Percentiles rank a stretch among this genome's conserved stretches.
Conservation (phyloP, 2,888 invertebrate species). For the Aphodius granarius region DNA sequence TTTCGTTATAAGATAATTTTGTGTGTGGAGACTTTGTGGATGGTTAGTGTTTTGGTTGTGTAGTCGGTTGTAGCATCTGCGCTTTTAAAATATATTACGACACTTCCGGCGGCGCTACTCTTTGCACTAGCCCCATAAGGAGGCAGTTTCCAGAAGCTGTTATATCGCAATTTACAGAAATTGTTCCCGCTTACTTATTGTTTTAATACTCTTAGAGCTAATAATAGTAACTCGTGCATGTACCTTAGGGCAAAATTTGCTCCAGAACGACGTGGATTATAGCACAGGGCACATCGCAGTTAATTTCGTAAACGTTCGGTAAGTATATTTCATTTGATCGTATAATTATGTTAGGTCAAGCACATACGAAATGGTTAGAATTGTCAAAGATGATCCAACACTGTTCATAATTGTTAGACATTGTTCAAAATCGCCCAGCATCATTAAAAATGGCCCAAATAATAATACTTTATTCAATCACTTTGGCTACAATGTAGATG, state of each 20-base stretch:
- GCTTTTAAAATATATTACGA: constrained; percentile 24
- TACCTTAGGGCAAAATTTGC: background rate
- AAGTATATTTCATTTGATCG: background rate
- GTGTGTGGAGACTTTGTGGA: background rate
- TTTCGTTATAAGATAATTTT: background rate
- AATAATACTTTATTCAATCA: no score
- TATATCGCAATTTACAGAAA: background rate
- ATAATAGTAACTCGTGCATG: constrained; percentile 8
- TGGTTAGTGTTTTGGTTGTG: background rate
- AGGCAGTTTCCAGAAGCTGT: background rate
- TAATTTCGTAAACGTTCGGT: background rate
- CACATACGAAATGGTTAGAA: background rate
- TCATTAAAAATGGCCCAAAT: no score
- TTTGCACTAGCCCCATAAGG: background rate
- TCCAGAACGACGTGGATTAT: background rate
- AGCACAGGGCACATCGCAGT: background rate
- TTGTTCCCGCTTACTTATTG: constrained; percentile 9
- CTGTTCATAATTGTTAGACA: no score
- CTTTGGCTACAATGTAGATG: no score
- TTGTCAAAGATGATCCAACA: background rate
- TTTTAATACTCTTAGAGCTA: constrained; percentile 8
- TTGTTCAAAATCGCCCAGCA: no score
- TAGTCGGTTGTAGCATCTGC: constrained; percentile 21
- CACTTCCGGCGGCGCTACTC: constrained; percentile 13
- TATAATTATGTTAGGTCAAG: background rate